These are phyloP conservation scores for Phrynocephalus guinanensis DNA, from an alignment of 2,797 vertebrate genomes.

Conservation along the genomic window DNA sequence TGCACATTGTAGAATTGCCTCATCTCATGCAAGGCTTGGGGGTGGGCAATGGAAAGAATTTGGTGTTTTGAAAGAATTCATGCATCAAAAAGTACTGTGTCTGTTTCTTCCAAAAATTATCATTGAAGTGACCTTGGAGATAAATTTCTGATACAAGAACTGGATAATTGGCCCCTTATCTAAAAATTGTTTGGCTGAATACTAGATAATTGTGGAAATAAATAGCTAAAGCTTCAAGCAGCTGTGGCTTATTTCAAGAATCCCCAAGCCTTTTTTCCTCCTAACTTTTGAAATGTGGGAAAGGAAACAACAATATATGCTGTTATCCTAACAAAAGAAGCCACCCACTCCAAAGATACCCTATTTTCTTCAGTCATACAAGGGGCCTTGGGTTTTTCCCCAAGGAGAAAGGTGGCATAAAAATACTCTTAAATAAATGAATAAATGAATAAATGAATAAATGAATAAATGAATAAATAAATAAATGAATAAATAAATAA, in stretches of 20 bases:
- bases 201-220: conserved; percentile 41
- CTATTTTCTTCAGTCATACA: neutral
- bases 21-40: too few species aligned
- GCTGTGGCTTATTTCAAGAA: conserved; percentile 28
- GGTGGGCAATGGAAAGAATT: neutral
- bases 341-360: neutral
- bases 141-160: conserved; percentile 4
- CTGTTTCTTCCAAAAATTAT: conserved; percentile 22
- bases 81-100: conserved; percentile 12
- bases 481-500: too few species aligned
- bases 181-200: conserved; percentile 28
- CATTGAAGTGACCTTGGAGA: conserved; percentile 33
- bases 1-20: too few species aligned
- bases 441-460: too few species aligned
- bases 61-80: neutral
- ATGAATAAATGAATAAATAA: too few species aligned
- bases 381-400: neutral
- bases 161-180: conserved; percentile 12
- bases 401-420: too few species aligned
- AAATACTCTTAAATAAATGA: too few species aligned
- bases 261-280: conserved; percentile 4
- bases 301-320: neutral
- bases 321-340: conserved; percentile 2
- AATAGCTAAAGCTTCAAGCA: conserved; percentile 11
- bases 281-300: conserved; percentile 32